A percentile compares a stretch with the other conserved stretches of the same genome.
phyloP scores from a whole-genome alignment of 1,140 invertebrate species.

The Argopecten irradians region DNA sequence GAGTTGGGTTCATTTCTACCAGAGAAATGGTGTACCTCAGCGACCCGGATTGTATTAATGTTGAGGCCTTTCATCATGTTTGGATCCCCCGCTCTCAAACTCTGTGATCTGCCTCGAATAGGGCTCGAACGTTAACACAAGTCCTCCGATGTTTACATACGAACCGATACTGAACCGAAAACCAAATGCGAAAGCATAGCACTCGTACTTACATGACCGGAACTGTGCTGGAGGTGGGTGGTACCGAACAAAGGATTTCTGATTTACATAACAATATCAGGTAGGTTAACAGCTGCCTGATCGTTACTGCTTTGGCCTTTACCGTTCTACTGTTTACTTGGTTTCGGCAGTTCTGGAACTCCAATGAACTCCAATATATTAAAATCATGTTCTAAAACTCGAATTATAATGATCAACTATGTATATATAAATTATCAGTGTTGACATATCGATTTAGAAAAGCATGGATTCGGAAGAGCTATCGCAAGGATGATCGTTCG shows the following conservation, averaged over 20 bases:
- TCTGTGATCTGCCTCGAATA: not conserved
- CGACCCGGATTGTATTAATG: not conserved
- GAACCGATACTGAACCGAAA: not conserved
- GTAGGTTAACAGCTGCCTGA: not conserved
- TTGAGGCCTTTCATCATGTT: not conserved
- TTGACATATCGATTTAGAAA: too few relatives aligned
- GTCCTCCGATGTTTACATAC: not conserved
- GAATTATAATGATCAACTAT: too few relatives aligned
- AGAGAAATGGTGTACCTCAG: constrained; percentile 15
- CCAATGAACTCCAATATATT: too few relatives aligned
- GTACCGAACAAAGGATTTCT: not conserved
- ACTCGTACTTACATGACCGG: not conserved
- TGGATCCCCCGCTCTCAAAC: not conserved
- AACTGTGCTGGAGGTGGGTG: not conserved
- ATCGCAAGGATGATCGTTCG: too few relatives aligned
- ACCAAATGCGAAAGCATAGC: not conserved
- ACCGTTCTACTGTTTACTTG: too few relatives aligned
- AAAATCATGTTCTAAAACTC: too few relatives aligned
- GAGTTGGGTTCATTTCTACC: not conserved
- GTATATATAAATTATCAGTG: too few relatives aligned
- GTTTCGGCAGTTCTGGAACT: too few relatives aligned
- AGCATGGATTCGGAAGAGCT: too few relatives aligned
- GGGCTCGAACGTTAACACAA: not conserved
- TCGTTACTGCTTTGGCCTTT: too few relatives aligned
- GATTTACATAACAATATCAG: not conserved